These are phyloP conservation scores for Caenorhabditis sinica DNA, from an alignment of 2,888 invertebrate species.

Conservation along the genomic window DNA sequence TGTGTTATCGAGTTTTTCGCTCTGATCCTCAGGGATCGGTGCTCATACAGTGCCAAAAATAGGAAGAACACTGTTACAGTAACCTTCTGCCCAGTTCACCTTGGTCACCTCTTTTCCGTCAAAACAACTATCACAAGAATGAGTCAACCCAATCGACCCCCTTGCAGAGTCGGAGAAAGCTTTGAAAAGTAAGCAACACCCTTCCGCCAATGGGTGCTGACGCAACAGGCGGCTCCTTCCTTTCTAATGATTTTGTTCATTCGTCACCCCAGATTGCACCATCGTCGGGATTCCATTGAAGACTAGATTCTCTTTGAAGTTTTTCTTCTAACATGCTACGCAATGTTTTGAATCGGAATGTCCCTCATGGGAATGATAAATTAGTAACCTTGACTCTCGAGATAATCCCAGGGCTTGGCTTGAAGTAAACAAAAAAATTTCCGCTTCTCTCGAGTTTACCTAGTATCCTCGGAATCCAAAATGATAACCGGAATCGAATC, in stretches of 20 bases:
- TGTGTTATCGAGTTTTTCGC: too few relatives aligned
- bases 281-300: background rate
- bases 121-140: background rate
- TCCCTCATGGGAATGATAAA: background rate
- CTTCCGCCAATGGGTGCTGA: slow-evolving; percentile 2
- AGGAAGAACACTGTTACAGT: too few relatives aligned
- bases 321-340: background rate
- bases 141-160: slow-evolving; percentile 13
- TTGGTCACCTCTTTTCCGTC: background rate
- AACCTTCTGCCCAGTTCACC: too few relatives aligned
- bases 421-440: background rate
- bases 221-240: slow-evolving; percentile 26
- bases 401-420: background rate
- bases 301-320: slow-evolving; percentile 1
- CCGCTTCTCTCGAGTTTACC: background rate
- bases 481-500: slow-evolving; percentile 25
- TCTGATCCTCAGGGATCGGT: too few relatives aligned
- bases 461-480: background rate
- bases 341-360: background rate
- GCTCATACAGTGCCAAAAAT: too few relatives aligned
- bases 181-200: slow-evolving; percentile 14
- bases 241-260: background rate
- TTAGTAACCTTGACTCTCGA: background rate
- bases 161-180: background rate
- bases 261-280: background rate